Evolutionary conservation across 1,140 invertebrate species (phyloP).

Genomic region (Muscidifurax raptorellus): DNA sequence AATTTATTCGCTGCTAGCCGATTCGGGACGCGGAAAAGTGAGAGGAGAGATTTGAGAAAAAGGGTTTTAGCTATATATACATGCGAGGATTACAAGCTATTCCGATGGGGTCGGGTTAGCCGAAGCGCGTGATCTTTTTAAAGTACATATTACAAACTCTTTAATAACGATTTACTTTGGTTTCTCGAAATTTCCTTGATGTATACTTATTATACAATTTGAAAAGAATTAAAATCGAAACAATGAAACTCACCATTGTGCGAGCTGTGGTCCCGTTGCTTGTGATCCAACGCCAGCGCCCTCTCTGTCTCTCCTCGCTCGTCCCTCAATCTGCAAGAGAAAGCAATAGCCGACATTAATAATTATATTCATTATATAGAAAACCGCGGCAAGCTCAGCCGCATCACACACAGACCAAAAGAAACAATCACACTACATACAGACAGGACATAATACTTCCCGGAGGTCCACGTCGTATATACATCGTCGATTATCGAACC

Average conservation of each 20-base stretch:
- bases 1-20: slow-evolving; percentile 36
- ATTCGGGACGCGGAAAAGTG: slow-evolving; percentile 32
- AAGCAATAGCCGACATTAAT: slow-evolving; percentile 17
- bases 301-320: slow-evolving; percentile 88
- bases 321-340: slow-evolving; percentile 85
- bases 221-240: slow-evolving; percentile 7
- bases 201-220: neutral
- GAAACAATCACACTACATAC: neutral
- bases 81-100: slow-evolving; percentile 30
- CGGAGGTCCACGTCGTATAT: neutral
- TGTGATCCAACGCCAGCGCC: slow-evolving; percentile 85
- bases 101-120: neutral
- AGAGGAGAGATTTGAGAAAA: slow-evolving; percentile 3
- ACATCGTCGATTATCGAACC: neutral
- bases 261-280: slow-evolving; percentile 88
- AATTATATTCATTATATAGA: neutral
- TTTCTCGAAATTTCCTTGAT: no score
- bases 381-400: neutral
- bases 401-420: neutral
- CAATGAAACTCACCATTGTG: slow-evolving; percentile 84
- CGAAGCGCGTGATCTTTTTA: neutral
- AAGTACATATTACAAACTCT: no score
- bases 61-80: slow-evolving; percentile 3
- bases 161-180: neutral
- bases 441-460: neutral